A percentile compares a stretch with the other conserved stretches of the same genome.
Conservation (phyloP, 2,888 invertebrate genomes). For the Drosophila colorata region DNA sequence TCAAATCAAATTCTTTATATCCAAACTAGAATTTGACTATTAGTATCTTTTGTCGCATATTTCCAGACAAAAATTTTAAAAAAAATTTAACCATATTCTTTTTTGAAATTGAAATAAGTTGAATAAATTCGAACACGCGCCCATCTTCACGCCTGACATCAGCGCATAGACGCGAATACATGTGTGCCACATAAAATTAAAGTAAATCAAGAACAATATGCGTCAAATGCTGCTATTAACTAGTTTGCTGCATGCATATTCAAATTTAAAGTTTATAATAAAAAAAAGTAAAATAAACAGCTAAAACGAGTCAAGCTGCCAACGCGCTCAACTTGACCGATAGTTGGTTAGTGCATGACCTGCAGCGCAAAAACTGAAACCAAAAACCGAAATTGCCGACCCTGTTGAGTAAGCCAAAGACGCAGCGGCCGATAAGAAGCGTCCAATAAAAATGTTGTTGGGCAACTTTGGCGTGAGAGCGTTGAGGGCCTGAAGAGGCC, state of each 20-base stretch:
- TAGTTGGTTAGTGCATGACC: constrained; percentile 62
- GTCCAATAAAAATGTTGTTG: constrained; percentile 23
- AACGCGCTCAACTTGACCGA: constrained; percentile 74
- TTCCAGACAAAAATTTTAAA: background rate
- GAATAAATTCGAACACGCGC: constrained; percentile 1
- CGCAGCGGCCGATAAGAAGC: constrained; percentile 38
- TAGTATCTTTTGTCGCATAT: too few species aligned
- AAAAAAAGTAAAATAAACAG: background rate
- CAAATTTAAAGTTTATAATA: background rate
- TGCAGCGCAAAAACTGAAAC: constrained; percentile 32
- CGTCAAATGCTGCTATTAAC: constrained; percentile 26
- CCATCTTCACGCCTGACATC: constrained; percentile 1
- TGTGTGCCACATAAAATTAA: constrained; percentile 19
- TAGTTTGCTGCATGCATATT: constrained; percentile 37
- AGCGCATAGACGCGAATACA: background rate
- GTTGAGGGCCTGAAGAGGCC: constrained; percentile 5
- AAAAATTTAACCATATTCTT: background rate
- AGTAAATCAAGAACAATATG: constrained; percentile 26
- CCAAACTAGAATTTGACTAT: too few species aligned
- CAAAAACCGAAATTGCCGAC: constrained; percentile 27
- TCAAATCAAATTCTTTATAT: too few species aligned
- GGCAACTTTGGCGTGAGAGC: constrained; percentile 29
- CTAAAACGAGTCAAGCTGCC: constrained; percentile 25
- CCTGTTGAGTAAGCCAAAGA: constrained; percentile 51
- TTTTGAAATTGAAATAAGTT: background rate